Evolutionary conservation across 2,888 invertebrate species (phyloP), one percentile per base, ranked within the genome.

Genomic region (Augochlorella aurata): DNA sequence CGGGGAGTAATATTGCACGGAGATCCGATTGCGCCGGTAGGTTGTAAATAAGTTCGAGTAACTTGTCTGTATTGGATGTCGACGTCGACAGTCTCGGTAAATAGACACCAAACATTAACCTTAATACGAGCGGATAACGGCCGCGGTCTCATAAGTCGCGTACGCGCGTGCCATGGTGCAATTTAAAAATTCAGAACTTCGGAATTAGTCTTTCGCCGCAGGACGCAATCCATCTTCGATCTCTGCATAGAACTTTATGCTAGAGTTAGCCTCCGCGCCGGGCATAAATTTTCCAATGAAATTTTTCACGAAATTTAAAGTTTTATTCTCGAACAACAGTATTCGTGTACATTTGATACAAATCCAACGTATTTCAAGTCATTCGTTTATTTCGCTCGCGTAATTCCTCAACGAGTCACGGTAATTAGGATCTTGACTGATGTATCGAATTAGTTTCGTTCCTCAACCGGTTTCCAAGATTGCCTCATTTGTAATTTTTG

Each of bases 21-120:
- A 72, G 83, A 82, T 82, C 79, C 83, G 74, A 82, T 83, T 83
- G 83, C 83, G 72, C 79, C 63, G 65, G 69, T 65, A 54, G 58
- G 52, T 69, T 75, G 68, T 49, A 70, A 49, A 52, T 63, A 74
- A 78, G 74, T 73, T 75, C 45, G 50, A 49, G 70, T 63, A 77
- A 65, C 82, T 77, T 77, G 74, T 77, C 82, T 71, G 63, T 74
- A 82, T 77, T 74, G 71, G 61, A 76, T 73, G 72, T 82, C 82
- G 82, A 67, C 52, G 77, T 61, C 72, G 78, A 72, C 50, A 49
- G 66, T 47, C 67, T 47, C 24, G 81, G 71, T 75, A 79, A 78
- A 83, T 78, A 78, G 74, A 79, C 61, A 54, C 66, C 69, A 82
- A 74, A 74, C 74, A 65, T 82, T 77, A 83, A 82, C 74, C 79